These are phyloP conservation scores for Pristiophorus japonicus DNA, from an alignment of 2,113 vertebrate species.

Conservation along the genomic window DNA sequence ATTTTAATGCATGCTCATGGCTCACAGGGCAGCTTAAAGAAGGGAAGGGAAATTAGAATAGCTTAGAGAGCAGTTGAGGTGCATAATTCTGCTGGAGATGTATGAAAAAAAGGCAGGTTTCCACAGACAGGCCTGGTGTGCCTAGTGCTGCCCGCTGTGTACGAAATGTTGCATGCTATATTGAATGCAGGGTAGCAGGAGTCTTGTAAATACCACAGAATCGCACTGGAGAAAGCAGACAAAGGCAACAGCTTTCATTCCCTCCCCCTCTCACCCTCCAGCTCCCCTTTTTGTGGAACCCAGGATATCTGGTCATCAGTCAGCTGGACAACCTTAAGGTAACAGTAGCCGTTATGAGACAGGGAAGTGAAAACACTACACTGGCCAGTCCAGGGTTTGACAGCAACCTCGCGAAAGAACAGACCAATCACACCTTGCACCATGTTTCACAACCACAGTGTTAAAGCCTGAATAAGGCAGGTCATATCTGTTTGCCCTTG, in stretches of 20 bases:
- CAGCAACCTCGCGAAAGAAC: background rate
- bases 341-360: background rate
- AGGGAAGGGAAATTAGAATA: conserved; percentile 77
- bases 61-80: conserved; percentile 64
- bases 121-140: conserved; percentile 64
- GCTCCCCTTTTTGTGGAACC: conserved; percentile 48
- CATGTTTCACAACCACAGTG: conserved; percentile 70
- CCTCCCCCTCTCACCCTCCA: conserved; percentile 55
- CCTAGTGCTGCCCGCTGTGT: conserved; percentile 74
- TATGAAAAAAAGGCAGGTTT: conserved; percentile 53
- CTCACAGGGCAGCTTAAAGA: conserved; percentile 71
- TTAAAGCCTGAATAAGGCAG: conserved; percentile 67
- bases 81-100: conserved; percentile 74
- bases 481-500: conserved; percentile 53
- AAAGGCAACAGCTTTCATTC: conserved; percentile 53
- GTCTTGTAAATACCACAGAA: conserved; percentile 77
- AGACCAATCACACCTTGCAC: background rate
- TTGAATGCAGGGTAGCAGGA: conserved; percentile 74
- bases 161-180: conserved; percentile 74
- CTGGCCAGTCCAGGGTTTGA: background rate
- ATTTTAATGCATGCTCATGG: conserved; percentile 83
- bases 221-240: conserved; percentile 60
- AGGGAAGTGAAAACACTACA: background rate
- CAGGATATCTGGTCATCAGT: conserved; percentile 44
- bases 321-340: conserved; percentile 40